Evolutionary conservation across 1,140 invertebrate species (phyloP).

Genomic region (Colletes gigas): DNA sequence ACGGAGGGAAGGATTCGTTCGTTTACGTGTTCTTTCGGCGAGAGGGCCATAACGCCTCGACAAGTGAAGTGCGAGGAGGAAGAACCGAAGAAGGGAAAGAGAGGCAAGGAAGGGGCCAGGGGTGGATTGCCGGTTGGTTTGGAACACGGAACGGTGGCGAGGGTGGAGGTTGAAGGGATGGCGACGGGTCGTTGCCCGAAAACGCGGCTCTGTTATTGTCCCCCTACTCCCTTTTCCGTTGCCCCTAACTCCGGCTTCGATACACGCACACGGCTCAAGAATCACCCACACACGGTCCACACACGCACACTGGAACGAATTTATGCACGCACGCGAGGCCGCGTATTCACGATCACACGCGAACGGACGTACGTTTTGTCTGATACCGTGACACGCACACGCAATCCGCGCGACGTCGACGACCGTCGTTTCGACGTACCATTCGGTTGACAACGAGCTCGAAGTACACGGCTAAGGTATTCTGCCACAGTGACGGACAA

Average conservation of each 20-base stretch:
- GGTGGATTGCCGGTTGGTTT: constrained; percentile 65
- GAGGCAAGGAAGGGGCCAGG: constrained; percentile 27
- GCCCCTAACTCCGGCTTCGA: constrained; percentile 65
- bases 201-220: constrained; percentile 79
- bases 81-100: constrained; percentile 51
- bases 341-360: constrained; percentile 30
- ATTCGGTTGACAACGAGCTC: constrained; percentile 45
- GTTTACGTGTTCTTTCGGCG: constrained; percentile 36
- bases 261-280: constrained; percentile 46
- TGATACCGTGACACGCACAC: constrained; percentile 41
- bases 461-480: constrained; percentile 26
- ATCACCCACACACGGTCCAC: constrained; percentile 18
- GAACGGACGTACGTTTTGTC: constrained; percentile 36
- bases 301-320: constrained; percentile 13
- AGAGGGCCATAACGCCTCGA: constrained; percentile 47
- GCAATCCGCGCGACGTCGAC: constrained; percentile 23
- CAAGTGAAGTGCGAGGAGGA: constrained; percentile 53
- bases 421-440: constrained; percentile 49
- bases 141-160: constrained; percentile 53
- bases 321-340: constrained; percentile 46
- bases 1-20: constrained; percentile 34
- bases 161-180: constrained; percentile 71
- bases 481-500: not conserved
- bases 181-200: constrained; percentile 79
- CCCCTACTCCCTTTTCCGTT: constrained; percentile 59